Evolutionary conservation across 2,113 vertebrate species (phyloP).

Genomic region (Blennius ocellaris): DNA sequence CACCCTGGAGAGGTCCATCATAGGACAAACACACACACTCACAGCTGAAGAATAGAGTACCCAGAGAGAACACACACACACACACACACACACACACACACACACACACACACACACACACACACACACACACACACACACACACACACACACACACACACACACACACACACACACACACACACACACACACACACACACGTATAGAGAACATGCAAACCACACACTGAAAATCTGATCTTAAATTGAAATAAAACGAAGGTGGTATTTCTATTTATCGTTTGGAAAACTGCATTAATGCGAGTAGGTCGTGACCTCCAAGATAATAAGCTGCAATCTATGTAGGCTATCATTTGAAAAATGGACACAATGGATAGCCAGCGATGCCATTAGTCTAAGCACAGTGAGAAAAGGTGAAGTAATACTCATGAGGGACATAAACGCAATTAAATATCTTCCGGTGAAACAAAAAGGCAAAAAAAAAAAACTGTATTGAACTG

Average conservation of each 20-base stretch:
- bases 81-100: too few relatives aligned
- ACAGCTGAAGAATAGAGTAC: too few relatives aligned
- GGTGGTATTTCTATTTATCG: not conserved
- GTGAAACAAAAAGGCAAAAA: constrained; percentile 26
- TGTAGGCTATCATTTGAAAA: not conserved
- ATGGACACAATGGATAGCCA: not conserved
- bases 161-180: too few relatives aligned
- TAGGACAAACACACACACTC: too few relatives aligned
- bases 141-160: too few relatives aligned
- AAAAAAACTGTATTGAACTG: constrained; percentile 9
- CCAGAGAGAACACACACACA: too few relatives aligned
- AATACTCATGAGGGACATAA: constrained; percentile 10
- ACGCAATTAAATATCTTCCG: constrained; percentile 4
- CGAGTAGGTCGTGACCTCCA: too few relatives aligned
- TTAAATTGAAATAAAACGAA: not conserved
- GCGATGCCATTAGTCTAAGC: not conserved
- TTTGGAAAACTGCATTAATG: not conserved
- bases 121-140: too few relatives aligned
- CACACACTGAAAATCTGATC: not conserved
- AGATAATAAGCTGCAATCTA: not conserved
- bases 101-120: too few relatives aligned
- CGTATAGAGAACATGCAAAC: not conserved
- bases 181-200: too few relatives aligned
- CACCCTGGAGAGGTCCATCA: too few relatives aligned
- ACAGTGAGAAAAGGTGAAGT: constrained; percentile 2